Conservation (phyloP, 2,113 vertebrate genomes). For the Galeopterus variegatus region DNA sequence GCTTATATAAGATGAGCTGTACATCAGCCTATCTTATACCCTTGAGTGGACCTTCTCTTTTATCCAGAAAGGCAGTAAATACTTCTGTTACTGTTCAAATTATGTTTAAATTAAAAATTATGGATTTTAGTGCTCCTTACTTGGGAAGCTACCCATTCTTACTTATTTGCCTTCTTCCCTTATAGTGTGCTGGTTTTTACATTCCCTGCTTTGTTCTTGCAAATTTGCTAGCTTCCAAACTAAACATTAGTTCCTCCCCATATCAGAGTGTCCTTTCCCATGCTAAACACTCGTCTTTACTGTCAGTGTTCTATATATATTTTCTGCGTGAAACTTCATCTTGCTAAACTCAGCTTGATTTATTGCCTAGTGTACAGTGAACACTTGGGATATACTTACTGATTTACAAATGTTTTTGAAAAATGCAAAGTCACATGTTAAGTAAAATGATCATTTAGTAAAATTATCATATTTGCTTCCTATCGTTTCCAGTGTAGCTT, state of each 20-base stretch:
- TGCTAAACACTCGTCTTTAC: background rate
- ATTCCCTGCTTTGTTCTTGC: slow-evolving; percentile 43
- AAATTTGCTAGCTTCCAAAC: slow-evolving; percentile 51
- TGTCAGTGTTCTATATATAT: background rate
- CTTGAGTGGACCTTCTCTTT: slow-evolving; percentile 55
- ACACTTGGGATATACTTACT: background rate
- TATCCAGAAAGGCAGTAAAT: slow-evolving; percentile 59
- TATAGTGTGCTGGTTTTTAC: background rate
- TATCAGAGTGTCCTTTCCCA: background rate
- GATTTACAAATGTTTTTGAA: slow-evolving; percentile 42
- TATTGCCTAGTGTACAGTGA: background rate
- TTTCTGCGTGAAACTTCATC: slow-evolving; percentile 49
- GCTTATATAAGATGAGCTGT: background rate
- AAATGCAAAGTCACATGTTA: slow-evolving; percentile 38
- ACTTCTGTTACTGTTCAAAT: slow-evolving; percentile 50
- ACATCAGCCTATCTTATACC: background rate
- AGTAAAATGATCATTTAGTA: background rate
- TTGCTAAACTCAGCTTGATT: slow-evolving; percentile 44
- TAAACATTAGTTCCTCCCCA: background rate
- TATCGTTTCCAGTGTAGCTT: slow-evolving; percentile 6
- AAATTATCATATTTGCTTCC: background rate
- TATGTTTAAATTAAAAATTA: slow-evolving; percentile 61
- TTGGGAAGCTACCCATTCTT: background rate
- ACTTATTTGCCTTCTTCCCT: background rate
- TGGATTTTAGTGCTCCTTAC: background rate